Percentiles rank a stretch among this genome's conserved stretches.
Evolutionary conservation across 2,888 invertebrate species (phyloP).

Genomic region (Agriopis leucophaearia): DNA sequence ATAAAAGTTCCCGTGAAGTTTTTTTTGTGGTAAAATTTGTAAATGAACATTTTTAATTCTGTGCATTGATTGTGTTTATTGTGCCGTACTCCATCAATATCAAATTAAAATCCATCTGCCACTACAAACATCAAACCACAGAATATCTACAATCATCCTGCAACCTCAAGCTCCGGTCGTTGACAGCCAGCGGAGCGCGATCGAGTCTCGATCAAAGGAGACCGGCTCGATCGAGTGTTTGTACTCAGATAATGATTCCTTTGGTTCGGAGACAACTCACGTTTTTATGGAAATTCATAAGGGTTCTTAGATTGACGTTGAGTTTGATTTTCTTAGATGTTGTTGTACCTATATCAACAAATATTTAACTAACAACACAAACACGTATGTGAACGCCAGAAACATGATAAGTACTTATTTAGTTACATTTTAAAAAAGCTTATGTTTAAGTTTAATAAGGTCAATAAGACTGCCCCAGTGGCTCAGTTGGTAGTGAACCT

Average conservation of each 20-base stretch:
- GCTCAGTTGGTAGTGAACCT: too few species aligned
- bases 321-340: background rate
- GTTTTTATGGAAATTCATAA: conserved; percentile 5
- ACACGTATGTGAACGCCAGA: too few species aligned
- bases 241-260: conserved; percentile 3
- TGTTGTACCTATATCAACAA: background rate
- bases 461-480: too few species aligned
- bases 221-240: conserved; percentile 21
- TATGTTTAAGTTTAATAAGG: too few species aligned
- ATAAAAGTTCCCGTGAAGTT: too few species aligned
- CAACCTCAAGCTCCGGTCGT: conserved; percentile 5
- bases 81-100: background rate
- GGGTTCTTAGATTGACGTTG: conserved; percentile 19
- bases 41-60: too few species aligned
- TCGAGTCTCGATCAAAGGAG: conserved; percentile 24
- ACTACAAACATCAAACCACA: conserved; percentile 1
- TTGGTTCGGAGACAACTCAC: conserved; percentile 19
- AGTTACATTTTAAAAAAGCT: too few species aligned
- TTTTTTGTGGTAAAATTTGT: too few species aligned
- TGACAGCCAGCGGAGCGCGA: conserved; percentile 21
- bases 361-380: too few species aligned
- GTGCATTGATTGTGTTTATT: too few species aligned
- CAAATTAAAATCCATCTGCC: conserved; percentile 13
- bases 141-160: background rate
- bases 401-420: too few species aligned